A percentile compares a stretch with the other conserved stretches of the same genome.
phyloP scores from a whole-genome alignment of 1,140 invertebrate genomes.

The Pogonomyrmex barbatus region DNA sequence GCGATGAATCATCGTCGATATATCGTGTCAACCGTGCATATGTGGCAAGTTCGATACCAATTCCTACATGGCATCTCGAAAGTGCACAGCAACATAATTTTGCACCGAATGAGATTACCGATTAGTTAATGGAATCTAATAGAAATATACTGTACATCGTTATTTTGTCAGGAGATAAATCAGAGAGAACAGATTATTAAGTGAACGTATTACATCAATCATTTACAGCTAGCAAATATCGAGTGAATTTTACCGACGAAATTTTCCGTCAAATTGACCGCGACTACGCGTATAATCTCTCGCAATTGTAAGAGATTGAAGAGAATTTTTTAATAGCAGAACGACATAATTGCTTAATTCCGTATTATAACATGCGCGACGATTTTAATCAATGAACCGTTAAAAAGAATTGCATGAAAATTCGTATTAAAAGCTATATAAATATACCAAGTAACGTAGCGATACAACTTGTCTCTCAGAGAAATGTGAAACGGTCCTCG shows the following conservation, averaged over 20 bases:
- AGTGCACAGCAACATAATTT: conserved; percentile 47
- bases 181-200: conserved; percentile 52
- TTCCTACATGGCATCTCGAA: conserved; percentile 40
- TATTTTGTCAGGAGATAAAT: conserved; percentile 57
- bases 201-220: conserved; percentile 57
- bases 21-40: conserved; percentile 63
- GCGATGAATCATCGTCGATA: conserved; percentile 72
- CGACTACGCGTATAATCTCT: neutral
- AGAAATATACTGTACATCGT: conserved; percentile 49
- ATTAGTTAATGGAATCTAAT: conserved; percentile 64
- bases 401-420: conserved; percentile 8
- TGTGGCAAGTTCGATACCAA: conserved; percentile 42
- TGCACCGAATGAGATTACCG: conserved; percentile 55
- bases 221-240: conserved; percentile 47
- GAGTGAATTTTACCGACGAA: conserved; percentile 43
- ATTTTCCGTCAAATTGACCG: conserved; percentile 16
- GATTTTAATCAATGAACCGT: neutral
- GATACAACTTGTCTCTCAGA: neutral
- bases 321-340: conserved; percentile 19
- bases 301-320: neutral
- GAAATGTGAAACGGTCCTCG: neutral
- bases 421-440: neutral
- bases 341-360: conserved; percentile 14
- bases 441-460: too few relatives aligned
- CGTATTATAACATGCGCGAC: neutral